These are phyloP conservation scores for Stenoptilia bipunctidactyla DNA, from an alignment of 2,888 invertebrate species.

Conservation along the genomic window DNA sequence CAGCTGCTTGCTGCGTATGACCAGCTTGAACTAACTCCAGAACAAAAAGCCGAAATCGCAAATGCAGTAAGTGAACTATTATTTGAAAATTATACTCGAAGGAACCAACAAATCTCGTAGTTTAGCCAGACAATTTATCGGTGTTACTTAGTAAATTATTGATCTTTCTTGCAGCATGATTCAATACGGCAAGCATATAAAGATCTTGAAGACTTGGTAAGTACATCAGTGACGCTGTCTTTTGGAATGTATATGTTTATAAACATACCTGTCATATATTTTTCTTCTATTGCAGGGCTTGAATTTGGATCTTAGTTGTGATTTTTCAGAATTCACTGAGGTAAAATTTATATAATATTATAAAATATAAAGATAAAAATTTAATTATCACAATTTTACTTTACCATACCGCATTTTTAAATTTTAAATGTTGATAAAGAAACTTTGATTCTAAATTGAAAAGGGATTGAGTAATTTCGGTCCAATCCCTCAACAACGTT, in stretches of 20 bases:
- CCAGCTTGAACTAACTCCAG: constrained; percentile 47
- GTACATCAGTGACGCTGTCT: constrained; percentile 8
- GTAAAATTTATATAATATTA: no score
- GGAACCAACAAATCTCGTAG: no score
- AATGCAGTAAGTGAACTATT: constrained; percentile 44
- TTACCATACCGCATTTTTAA: no score
- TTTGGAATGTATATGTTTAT: background rate
- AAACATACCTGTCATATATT: constrained; percentile 1
- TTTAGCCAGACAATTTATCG: no score
- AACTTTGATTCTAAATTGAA: no score
- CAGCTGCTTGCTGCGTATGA: constrained; percentile 52
- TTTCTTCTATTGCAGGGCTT: constrained; percentile 44
- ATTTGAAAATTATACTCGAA: background rate
- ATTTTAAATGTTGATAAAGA: no score
- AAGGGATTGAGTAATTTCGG: no score
- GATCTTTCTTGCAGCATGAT: constrained; percentile 51
- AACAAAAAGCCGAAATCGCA: constrained; percentile 54
- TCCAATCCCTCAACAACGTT: no score
- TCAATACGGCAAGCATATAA: constrained; percentile 53
- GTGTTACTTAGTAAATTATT: no score
- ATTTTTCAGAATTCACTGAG: constrained; percentile 27
- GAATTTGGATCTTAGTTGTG: constrained; percentile 35
- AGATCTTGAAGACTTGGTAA: constrained; percentile 52
- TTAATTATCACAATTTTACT: no score
- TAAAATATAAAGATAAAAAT: no score